Conservation (phyloP, 2,113 vertebrate genomes). For the Echinops telfairi region DNA sequence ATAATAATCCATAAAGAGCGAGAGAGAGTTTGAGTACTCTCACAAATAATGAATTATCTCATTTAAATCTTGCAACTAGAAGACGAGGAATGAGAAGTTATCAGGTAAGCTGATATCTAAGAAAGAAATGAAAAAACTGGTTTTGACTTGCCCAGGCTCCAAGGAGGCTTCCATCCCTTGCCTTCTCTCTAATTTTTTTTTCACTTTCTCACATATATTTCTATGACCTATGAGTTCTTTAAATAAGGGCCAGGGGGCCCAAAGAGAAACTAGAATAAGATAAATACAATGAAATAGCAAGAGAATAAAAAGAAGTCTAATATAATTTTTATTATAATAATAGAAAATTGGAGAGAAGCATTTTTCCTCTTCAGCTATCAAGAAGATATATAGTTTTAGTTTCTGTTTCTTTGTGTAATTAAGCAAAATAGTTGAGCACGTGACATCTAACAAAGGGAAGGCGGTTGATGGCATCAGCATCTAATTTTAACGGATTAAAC, state of each 20-base stretch:
- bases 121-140: background rate
- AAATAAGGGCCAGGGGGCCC: background rate
- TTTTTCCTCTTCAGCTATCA: background rate
- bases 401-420: background rate
- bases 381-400: background rate
- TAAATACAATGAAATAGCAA: background rate
- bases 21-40: background rate
- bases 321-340: slow-evolving; percentile 18
- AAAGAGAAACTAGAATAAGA: background rate
- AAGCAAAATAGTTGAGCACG: slow-evolving; percentile 11
- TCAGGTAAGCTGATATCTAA: background rate
- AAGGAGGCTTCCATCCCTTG: no score
- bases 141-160: no score
- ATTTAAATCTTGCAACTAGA: background rate
- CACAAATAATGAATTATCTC: background rate
- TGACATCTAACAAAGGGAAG: background rate
- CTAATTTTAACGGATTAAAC: background rate
- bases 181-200: background rate
- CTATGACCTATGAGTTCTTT: background rate
- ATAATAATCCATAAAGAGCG: no score
- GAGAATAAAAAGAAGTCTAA: background rate
- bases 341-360: background rate
- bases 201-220: background rate
- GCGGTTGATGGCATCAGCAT: background rate
- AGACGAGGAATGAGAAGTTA: background rate